Conservation (phyloP, 2,888 invertebrate species). For the Mimas tiliae region DNA sequence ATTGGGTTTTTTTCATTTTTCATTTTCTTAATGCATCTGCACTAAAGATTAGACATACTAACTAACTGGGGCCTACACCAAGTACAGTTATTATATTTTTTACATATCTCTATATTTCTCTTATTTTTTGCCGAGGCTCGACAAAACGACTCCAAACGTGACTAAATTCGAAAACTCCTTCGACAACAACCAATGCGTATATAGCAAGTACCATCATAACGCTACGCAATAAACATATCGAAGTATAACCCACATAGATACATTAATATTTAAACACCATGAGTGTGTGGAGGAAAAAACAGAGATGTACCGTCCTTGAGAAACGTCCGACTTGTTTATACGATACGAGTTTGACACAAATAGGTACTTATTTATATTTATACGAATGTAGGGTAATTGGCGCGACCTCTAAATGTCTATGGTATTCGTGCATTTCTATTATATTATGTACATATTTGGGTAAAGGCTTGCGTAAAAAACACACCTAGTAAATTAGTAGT, state of each 20-base stretch:
- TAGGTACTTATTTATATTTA: neutral
- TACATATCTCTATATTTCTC: neutral
- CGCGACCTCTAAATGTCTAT: neutral
- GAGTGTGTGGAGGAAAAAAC: conserved; percentile 1
- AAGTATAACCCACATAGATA: conserved; percentile 2
- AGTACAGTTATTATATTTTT: too few species aligned
- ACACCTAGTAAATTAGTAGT: too few species aligned
- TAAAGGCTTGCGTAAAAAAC: too few species aligned
- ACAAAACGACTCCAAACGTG: too few species aligned
- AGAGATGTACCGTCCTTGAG: conserved; percentile 2
- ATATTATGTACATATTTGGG: neutral
- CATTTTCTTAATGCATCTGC: too few species aligned
- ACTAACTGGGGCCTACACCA: too few species aligned
- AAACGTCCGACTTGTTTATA: neutral
- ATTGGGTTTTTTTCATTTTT: neutral
- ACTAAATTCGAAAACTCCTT: too few species aligned
- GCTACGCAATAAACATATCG: too few species aligned
- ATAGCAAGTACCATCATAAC: neutral
- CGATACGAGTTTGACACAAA: conserved; percentile 10
- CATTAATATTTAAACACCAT: neutral
- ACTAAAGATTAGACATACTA: too few species aligned
- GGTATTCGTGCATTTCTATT: neutral
- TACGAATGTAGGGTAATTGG: conserved; percentile 18
- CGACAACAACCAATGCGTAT: too few species aligned
- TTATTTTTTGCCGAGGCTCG: too few species aligned